These are phyloP conservation scores for Mesodorylaimus sp. DNA, from an alignment of 2,888 invertebrate genomes.

Conservation along the genomic window DNA sequence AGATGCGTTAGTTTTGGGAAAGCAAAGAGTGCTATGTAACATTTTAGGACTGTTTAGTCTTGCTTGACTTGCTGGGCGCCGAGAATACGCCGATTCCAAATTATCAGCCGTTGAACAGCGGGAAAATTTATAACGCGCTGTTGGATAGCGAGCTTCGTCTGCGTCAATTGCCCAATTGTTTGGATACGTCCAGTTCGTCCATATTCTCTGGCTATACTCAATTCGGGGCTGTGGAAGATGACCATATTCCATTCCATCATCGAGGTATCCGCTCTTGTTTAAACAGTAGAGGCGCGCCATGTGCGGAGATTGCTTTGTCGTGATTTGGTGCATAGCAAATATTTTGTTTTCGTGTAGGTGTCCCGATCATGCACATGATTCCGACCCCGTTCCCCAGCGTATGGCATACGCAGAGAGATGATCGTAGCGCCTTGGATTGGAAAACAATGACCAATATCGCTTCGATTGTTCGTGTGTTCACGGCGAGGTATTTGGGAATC, in stretches of 20 bases:
- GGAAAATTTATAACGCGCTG: slow-evolving; percentile 44
- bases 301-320: too few species aligned
- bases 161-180: too few species aligned
- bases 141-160: slow-evolving; percentile 26
- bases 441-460: slow-evolving; percentile 72
- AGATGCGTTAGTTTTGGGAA: too few species aligned
- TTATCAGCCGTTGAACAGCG: slow-evolving; percentile 53
- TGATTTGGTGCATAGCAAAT: too few species aligned
- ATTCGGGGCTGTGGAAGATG: slow-evolving; percentile 53
- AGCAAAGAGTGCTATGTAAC: too few species aligned
- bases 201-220: too few species aligned
- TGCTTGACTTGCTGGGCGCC: slow-evolving; percentile 74
- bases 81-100: slow-evolving; percentile 64
- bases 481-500: slow-evolving; percentile 65
- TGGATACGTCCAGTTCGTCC: too few species aligned
- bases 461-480: slow-evolving; percentile 67
- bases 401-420: slow-evolving; percentile 73
- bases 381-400: slow-evolving; percentile 68
- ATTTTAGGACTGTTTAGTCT: slow-evolving; percentile 66
- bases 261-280: too few species aligned
- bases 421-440: slow-evolving; percentile 51
- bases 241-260: slow-evolving; percentile 59
- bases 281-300: too few species aligned
- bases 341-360: slow-evolving; percentile 55
- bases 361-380: slow-evolving; percentile 76